These are phyloP conservation scores for Alauda arvensis DNA, from an alignment of 2,797 vertebrate species.

Conservation along the genomic window DNA sequence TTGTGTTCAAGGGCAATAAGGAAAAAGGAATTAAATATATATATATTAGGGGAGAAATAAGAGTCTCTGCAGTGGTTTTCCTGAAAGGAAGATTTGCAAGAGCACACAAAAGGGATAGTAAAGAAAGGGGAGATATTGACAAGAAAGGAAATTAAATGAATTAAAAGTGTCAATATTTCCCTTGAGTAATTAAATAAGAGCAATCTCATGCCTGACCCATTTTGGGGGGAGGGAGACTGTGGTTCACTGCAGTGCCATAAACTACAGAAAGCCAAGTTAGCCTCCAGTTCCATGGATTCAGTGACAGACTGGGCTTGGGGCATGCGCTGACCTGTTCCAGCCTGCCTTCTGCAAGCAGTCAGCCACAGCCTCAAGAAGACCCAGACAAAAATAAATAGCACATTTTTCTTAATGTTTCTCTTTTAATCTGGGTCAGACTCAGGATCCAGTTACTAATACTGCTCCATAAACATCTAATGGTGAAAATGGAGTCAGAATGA, in stretches of 20 bases:
- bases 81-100: not conserved
- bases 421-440: not conserved
- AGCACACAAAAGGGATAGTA: not conserved
- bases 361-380: not conserved
- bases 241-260: not conserved
- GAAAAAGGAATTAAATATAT: not conserved
- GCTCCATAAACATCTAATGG: not conserved
- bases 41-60: not conserved
- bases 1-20: not conserved
- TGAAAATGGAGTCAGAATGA: not conserved
- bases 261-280: not conserved
- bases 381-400: not conserved
- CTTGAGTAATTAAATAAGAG: constrained; percentile 5
- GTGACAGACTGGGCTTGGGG: not conserved
- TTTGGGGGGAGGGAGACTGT: not conserved
- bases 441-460: not conserved
- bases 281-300: not conserved
- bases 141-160: not conserved
- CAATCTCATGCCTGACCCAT: not conserved
- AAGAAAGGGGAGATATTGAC: not conserved
- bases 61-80: not conserved
- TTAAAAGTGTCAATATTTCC: constrained; percentile 20
- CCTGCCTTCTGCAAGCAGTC: not conserved
- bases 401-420: not conserved
- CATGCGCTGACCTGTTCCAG: not conserved